phyloP scores from a whole-genome alignment of 1,140 invertebrate species.

The Phymorhynchus buccinoides region DNA sequence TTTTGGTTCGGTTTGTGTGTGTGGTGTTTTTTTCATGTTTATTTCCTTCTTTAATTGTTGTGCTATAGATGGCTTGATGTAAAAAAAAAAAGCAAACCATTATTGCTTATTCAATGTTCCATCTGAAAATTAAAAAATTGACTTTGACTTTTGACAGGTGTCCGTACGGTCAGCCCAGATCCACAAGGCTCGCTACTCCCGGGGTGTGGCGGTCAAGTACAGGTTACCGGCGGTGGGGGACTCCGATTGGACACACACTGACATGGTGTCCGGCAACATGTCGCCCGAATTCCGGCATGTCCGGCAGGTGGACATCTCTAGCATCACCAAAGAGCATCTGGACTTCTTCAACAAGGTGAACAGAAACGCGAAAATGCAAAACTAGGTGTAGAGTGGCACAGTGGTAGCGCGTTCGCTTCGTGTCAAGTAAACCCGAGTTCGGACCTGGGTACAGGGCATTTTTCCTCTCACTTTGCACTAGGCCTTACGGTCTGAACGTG shows the following conservation, averaged over 20 bases:
- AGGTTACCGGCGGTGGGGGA: conserved; percentile 45
- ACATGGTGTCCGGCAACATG: conserved; percentile 63
- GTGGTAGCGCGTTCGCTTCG: no score
- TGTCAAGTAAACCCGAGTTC: no score
- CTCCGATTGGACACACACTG: conserved; percentile 66
- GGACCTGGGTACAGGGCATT: no score
- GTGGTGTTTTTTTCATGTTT: background rate
- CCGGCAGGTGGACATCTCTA: conserved; percentile 61
- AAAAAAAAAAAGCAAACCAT: no score
- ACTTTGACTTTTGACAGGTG: background rate
- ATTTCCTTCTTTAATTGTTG: no score
- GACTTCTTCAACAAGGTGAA: conserved; percentile 72
- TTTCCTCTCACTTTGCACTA: no score
- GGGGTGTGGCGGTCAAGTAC: conserved; percentile 69
- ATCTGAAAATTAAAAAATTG: no score
- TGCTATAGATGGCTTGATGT: no score
- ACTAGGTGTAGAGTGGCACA: no score
- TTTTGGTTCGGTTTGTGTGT: background rate
- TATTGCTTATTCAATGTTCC: no score
- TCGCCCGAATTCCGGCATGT: conserved; percentile 69
- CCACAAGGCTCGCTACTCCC: conserved; percentile 66
- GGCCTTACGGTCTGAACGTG: no score
- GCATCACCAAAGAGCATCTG: conserved; percentile 66
- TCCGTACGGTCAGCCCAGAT: conserved; percentile 61
- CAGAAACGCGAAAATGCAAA: no score